Evolutionary conservation across 2,797 vertebrate genomes (phyloP).

Genomic region (Morus bassanus): DNA sequence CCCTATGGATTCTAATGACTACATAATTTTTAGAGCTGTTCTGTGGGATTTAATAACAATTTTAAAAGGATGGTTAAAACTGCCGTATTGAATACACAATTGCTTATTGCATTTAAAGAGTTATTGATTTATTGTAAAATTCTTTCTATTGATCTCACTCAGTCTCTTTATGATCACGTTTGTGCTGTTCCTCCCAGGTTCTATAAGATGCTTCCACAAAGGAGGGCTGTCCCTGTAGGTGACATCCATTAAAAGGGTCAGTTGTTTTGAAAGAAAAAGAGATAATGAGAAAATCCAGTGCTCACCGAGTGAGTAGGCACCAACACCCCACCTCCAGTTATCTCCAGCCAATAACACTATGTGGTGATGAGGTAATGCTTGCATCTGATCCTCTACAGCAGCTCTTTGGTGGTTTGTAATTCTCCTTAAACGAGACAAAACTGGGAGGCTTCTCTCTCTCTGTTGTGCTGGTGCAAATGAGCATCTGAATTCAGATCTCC

Average conservation of each 20-base stretch:
- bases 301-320: background rate
- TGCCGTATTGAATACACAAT: background rate
- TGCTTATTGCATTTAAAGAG: background rate
- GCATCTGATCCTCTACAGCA: background rate
- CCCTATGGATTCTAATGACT: background rate
- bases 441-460: background rate
- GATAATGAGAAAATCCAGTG: constrained; percentile 22
- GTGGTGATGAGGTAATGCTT: constrained; percentile 20
- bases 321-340: background rate
- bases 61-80: background rate
- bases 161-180: background rate
- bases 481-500: background rate
- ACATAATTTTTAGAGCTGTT: background rate
- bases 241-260: constrained; percentile 35
- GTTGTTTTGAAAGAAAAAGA: constrained; percentile 7
- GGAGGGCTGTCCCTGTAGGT: background rate
- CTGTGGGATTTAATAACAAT: background rate
- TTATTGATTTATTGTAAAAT: background rate
- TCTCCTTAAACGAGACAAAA: background rate
- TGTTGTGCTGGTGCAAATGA: background rate
- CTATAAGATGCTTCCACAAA: background rate
- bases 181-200: background rate
- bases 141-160: background rate
- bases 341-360: constrained; percentile 40
- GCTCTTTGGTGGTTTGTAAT: background rate